These are phyloP conservation scores for Aepyceros melampus DNA, from an alignment of 2,113 vertebrate species.

Conservation along the genomic window DNA sequence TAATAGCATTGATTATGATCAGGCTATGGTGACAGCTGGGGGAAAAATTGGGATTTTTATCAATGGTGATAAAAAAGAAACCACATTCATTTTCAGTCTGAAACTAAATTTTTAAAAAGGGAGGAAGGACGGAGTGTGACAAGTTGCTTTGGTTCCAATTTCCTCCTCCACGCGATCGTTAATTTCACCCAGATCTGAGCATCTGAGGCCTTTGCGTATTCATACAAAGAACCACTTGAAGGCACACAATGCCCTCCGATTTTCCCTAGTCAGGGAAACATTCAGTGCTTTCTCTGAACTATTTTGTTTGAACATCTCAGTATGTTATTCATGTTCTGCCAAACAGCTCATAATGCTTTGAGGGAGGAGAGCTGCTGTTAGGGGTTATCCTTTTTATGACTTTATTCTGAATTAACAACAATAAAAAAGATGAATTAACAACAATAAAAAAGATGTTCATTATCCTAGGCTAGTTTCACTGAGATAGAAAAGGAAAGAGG, in stretches of 20 bases:
- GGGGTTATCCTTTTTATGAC: background rate
- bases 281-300: slow-evolving; percentile 40
- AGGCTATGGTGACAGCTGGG: too few relatives aligned
- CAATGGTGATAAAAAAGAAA: background rate
- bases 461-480: background rate
- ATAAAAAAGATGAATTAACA: slow-evolving; percentile 19
- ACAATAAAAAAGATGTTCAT: background rate
- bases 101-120: background rate
- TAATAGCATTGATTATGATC: background rate
- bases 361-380: background rate
- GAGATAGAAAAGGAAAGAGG: background rate
- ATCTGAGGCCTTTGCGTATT: background rate
- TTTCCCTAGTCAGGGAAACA: background rate
- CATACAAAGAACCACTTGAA: slow-evolving; percentile 15
- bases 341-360: slow-evolving; percentile 11
- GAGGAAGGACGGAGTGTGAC: background rate
- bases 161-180: background rate
- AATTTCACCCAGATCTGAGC: background rate
- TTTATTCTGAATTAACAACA: slow-evolving; percentile 32
- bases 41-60: background rate
- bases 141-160: background rate
- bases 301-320: slow-evolving; percentile 4
- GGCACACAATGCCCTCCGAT: slow-evolving; percentile 1
- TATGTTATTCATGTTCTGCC: slow-evolving; percentile 36
- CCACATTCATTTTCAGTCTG: background rate